Evolutionary conservation across 1,140 invertebrate species (phyloP).

Genomic region (Calliopsis andreniformis): DNA sequence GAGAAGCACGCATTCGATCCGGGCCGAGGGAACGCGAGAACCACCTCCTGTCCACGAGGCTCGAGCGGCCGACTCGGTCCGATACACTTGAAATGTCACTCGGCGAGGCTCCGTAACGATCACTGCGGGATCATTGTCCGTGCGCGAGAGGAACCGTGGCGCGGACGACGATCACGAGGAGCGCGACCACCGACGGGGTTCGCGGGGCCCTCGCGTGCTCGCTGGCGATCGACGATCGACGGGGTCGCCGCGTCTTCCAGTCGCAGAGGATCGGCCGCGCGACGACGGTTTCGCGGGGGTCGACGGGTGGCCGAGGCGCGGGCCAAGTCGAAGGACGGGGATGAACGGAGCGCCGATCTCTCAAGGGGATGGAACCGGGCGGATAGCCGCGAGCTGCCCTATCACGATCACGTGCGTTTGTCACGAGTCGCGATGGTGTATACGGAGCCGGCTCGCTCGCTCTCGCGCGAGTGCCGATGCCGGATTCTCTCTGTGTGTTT

Average conservation of each 20-base stretch:
- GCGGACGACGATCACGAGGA: not conserved
- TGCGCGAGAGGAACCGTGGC: not conserved
- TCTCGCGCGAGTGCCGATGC: slow-evolving; percentile 64
- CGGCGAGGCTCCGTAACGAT: slow-evolving; percentile 23
- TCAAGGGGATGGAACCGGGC: slow-evolving; percentile 47
- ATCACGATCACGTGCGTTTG: slow-evolving; percentile 64
- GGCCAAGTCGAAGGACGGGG: not conserved
- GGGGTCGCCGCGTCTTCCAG: not conserved
- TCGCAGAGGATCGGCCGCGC: not conserved
- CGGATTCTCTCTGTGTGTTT: slow-evolving; percentile 58
- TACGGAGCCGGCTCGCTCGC: slow-evolving; percentile 64
- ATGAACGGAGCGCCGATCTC: not conserved
- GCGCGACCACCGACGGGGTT: not conserved
- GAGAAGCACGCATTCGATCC: not conserved
- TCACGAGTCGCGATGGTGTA: slow-evolving; percentile 61
- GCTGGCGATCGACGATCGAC: too few species aligned
- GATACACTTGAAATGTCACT: slow-evolving; percentile 37
- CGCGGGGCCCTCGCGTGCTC: too few species aligned
- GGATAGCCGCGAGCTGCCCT: slow-evolving; percentile 45
- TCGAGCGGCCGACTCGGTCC: slow-evolving; percentile 1
- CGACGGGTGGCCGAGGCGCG: not conserved
- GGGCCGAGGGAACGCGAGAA: too few species aligned
- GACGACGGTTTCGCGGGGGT: too few species aligned
- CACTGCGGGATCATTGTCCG: slow-evolving; percentile 32
- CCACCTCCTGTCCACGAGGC: not conserved